Evolutionary conservation across 2,113 vertebrate species (phyloP).

Genomic region (Chaenocephalus aceratus): DNA sequence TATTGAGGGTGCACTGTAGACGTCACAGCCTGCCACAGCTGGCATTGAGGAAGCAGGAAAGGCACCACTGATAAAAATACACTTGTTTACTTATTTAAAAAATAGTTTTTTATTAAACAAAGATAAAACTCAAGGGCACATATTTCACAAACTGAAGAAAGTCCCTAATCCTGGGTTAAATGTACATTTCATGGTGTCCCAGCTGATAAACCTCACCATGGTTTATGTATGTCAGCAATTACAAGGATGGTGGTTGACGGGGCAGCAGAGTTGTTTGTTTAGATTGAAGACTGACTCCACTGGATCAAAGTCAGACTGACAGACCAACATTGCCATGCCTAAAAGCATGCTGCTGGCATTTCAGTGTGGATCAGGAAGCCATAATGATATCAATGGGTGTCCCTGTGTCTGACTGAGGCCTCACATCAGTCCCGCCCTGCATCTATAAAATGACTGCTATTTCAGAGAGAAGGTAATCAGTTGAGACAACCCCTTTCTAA

Average conservation of each 20-base stretch:
- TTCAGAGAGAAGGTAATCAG: slow-evolving; percentile 22
- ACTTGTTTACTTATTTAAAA: background rate
- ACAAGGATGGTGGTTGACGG: background rate
- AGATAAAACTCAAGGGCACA: background rate
- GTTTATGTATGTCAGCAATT: background rate
- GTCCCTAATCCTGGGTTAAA: background rate
- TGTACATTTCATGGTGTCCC: background rate
- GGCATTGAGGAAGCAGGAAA: background rate
- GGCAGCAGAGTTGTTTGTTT: background rate
- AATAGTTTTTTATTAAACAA: background rate
- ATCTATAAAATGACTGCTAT: slow-evolving; percentile 26
- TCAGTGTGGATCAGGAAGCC: slow-evolving; percentile 4
- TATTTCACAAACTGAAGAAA: background rate
- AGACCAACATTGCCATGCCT: background rate
- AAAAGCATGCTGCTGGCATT: background rate
- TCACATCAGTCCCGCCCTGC: slow-evolving; percentile 22
- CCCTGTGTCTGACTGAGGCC: slow-evolving; percentile 16
- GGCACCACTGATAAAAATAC: background rate
- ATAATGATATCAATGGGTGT: slow-evolving; percentile 27
- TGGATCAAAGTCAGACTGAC: background rate
- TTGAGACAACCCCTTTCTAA: slow-evolving; percentile 30
- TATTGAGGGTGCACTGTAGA: slow-evolving; percentile 11
- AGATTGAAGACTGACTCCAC: background rate
- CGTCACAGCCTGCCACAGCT: slow-evolving; percentile 30
- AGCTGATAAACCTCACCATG: background rate